Percentiles rank a stretch among this genome's conserved stretches.
Evolutionary conservation across 2,797 vertebrate species (phyloP).

Genomic region (Heteromormyrus szaboi): DNA sequence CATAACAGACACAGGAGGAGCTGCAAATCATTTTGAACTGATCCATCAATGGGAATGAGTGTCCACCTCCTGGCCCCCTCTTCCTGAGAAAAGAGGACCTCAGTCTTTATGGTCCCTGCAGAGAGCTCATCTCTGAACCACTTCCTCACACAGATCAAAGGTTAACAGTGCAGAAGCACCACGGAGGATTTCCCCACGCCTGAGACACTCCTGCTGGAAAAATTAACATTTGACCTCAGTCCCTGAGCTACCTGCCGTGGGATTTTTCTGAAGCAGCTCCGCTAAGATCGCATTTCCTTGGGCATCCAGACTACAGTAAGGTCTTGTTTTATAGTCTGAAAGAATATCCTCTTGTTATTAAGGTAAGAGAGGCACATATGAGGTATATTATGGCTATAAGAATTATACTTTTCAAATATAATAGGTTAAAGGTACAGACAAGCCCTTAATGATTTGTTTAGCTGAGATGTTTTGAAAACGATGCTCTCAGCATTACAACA

Average conservation of each 20-base stretch:
- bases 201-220: background rate
- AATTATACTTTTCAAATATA: background rate
- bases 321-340: background rate
- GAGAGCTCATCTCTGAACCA: conserved; percentile 32
- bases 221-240: background rate
- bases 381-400: background rate
- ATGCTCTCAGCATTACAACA: background rate
- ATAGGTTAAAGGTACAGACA: background rate
- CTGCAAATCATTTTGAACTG: background rate
- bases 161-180: background rate
- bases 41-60: background rate
- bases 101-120: background rate
- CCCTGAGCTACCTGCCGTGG: background rate
- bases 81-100: background rate
- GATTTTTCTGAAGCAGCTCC: background rate
- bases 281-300: background rate
- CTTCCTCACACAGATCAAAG: background rate
- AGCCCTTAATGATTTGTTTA: background rate
- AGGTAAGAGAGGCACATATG: background rate
- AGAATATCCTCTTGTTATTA: background rate
- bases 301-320: background rate
- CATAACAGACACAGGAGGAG: background rate
- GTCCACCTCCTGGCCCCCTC: background rate
- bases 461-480: background rate
- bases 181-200: background rate